These are phyloP conservation scores for Podocnemis expansa DNA, from an alignment of 2,113 vertebrate species.

Conservation along the genomic window DNA sequence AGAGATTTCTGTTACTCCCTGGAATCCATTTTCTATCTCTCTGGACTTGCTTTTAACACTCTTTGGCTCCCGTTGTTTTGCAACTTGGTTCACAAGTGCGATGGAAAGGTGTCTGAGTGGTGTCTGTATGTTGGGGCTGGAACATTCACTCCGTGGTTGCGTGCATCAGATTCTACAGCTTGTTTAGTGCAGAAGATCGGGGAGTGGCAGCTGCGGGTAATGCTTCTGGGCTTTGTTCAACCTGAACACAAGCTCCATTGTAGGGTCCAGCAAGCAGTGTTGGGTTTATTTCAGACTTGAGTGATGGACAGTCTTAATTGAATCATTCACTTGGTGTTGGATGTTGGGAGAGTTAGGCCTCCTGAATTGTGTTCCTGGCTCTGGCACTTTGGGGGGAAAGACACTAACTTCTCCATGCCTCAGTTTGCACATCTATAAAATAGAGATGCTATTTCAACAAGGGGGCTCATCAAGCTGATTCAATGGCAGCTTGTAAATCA, in stretches of 20 bases:
- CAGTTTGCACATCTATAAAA: neutral
- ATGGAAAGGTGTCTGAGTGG: neutral
- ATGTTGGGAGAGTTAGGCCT: neutral
- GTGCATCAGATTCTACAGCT: neutral
- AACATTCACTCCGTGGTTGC: neutral
- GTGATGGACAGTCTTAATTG: neutral
- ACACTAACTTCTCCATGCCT: neutral
- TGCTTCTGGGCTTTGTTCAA: neutral
- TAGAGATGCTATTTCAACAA: neutral
- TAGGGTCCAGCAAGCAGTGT: neutral
- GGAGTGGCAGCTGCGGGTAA: neutral
- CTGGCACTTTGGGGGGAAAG: neutral
- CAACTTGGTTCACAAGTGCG: fast-evolving
- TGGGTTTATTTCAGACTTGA: neutral
- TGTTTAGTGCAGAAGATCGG: neutral
- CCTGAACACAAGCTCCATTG: neutral
- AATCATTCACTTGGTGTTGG: neutral
- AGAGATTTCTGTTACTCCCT: neutral
- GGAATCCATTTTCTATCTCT: neutral
- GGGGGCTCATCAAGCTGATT: neutral
- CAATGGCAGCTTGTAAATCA: neutral
- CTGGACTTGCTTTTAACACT: neutral
- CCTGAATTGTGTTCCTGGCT: neutral
- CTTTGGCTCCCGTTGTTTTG: neutral
- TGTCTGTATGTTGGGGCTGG: neutral